Evolutionary conservation across 2,888 invertebrate genomes (phyloP).

Genomic region (Dryocosmus kuriphilus): DNA sequence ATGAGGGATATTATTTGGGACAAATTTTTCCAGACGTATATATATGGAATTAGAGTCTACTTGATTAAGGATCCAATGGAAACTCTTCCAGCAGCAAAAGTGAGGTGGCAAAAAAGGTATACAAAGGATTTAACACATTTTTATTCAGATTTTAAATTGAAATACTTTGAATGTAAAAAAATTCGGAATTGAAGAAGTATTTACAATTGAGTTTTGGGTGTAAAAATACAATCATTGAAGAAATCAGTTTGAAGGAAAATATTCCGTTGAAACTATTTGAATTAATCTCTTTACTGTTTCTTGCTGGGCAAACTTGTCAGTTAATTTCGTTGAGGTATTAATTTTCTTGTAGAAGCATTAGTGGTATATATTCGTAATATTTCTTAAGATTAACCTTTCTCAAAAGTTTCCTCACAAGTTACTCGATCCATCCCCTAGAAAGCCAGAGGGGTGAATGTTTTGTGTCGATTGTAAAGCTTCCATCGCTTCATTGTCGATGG

Average conservation of each 20-base stretch:
- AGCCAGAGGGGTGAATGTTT: constrained; percentile 13
- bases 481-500: constrained; percentile 2
- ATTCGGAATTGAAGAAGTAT: too few species aligned
- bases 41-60: constrained; percentile 87
- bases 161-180: too few species aligned
- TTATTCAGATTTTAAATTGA: too few species aligned
- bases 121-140: neutral
- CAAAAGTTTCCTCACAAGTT: neutral
- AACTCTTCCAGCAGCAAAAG: constrained; percentile 83
- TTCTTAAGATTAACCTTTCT: neutral
- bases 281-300: too few species aligned
- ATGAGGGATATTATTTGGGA: constrained; percentile 88
- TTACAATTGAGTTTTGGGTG: too few species aligned
- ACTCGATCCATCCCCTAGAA: neutral
- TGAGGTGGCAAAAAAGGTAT: constrained; percentile 81
- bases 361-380: neutral
- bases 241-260: too few species aligned
- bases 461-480: constrained; percentile 7
- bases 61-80: constrained; percentile 89
- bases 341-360: neutral
- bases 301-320: neutral
- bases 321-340: neutral
- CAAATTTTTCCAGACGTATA: constrained; percentile 83
- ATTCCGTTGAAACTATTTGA: too few species aligned
- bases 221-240: too few species aligned